Base-by-base conservation (phyloP, 30 jellyfish, hydroid and myxozoan genomes). In the Hydractinia echinata region DNA sequence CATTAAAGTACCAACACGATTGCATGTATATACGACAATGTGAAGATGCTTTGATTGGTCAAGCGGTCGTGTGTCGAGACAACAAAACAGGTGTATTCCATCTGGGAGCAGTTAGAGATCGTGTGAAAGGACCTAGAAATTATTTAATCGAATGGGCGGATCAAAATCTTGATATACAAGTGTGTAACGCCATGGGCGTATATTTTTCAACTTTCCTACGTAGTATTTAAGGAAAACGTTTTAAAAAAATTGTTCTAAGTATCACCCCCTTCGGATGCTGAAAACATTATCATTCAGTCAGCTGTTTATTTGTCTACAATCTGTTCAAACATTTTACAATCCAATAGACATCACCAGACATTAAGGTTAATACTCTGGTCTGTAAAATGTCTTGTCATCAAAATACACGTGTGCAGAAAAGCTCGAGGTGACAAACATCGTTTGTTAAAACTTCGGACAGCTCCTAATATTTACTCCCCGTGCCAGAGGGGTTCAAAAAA, bases 131-230 rank as follows among this genome's bases (percentile, higher is more conserved):
- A 10, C 83, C 96, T 49, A 81, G 99, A 67, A 84, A 72, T 19
- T 93, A 87, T 71, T 64, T 93, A 54, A 82, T 93, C 13, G 99
- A 93, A 80, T 93, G 99, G 99, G 96, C 99, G 4, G 99, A 93
- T 86, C 96, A 84, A 54, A 83, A 82, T 19, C 77, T 84, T 61
- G 95, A 87, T 44, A 69, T 83, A 16, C 99, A 93, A 89, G 99
- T 93, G 72, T 54, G 73, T 18, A 82, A 9, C 1, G 10, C 20
- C 2, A 0, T 1, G 15, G 56, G n/a, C n/a, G 82, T 14, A 72
- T 8, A 3, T 8, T 14, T 72, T 8, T 54, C 0, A 72, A 72
- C 30, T 16, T 14, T 21, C 3, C 15, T 21, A 14, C 2, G 2
- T 30, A 11, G 69, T 11, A 58, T 58, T 58, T 58, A 64, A 6